These are phyloP conservation scores for Lathronympha strigana DNA, from an alignment of 2,888 invertebrate genomes.

Conservation along the genomic window DNA sequence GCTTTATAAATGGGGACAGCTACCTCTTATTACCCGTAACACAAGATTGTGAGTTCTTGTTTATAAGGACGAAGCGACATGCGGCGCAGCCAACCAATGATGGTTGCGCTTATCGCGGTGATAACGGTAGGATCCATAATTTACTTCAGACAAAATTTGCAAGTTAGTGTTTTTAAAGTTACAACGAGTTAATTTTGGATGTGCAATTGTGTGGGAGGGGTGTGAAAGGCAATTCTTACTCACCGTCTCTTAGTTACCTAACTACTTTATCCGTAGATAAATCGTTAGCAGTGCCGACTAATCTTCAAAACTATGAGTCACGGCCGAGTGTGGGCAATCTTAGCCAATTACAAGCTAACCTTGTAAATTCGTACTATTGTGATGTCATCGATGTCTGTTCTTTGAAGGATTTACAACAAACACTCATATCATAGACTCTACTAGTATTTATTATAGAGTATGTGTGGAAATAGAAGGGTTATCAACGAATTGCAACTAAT, in stretches of 20 bases:
- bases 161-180: too few species aligned
- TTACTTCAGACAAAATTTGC: too few species aligned
- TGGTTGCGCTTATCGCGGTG: background rate
- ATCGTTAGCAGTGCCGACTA: constrained; percentile 30
- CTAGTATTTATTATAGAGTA: too few species aligned
- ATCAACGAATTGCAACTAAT: too few species aligned
- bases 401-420: constrained; percentile 3
- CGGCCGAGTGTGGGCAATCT: constrained; percentile 66
- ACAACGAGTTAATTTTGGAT: too few species aligned
- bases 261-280: constrained; percentile 20
- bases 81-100: too few species aligned
- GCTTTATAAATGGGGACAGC: constrained; percentile 11
- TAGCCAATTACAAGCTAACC: constrained; percentile 69
- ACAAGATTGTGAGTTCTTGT: background rate
- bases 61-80: background rate
- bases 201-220: background rate
- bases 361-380: constrained; percentile 60
- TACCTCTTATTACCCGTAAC: constrained; percentile 3
- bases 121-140: background rate
- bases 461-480: too few species aligned
- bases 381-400: constrained; percentile 52
- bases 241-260: background rate
- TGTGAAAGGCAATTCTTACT: background rate
- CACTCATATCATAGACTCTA: too few species aligned
- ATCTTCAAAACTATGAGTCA: constrained; percentile 65